Evolutionary conservation across 92 coral and sea anemone genomes (phyloP).

Genomic region (Epizoanthus illoricatus): DNA sequence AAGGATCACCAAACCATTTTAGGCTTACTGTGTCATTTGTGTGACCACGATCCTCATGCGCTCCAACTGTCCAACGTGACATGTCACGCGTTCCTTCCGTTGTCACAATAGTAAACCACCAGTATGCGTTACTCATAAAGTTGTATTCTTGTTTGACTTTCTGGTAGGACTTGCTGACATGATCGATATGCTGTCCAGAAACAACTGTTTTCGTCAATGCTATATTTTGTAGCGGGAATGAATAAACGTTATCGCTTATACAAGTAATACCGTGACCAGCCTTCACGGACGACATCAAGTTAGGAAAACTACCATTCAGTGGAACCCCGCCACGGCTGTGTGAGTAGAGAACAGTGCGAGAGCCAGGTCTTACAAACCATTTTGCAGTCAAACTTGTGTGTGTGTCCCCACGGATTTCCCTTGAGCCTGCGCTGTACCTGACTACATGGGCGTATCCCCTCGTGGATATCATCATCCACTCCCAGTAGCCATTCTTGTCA

Average conservation of each 20-base stretch:
- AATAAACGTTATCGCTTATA: constrained; percentile 35
- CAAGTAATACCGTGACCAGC: constrained; percentile 64
- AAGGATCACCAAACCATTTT: constrained; percentile 73
- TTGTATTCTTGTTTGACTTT: background rate
- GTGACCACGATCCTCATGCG: constrained; percentile 62
- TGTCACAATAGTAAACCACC: constrained; percentile 69
- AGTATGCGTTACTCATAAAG: constrained; percentile 51
- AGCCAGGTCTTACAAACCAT: constrained; percentile 54
- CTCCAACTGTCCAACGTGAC: constrained; percentile 57
- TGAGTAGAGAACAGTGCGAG: constrained; percentile 46
- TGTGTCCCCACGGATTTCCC: constrained; percentile 40
- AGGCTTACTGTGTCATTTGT: constrained; percentile 53
- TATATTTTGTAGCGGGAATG: constrained; percentile 63
- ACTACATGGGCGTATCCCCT: constrained; percentile 8
- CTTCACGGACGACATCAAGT: constrained; percentile 47
- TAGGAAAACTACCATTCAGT: constrained; percentile 41
- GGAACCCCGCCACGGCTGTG: constrained; percentile 42
- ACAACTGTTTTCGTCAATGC: constrained; percentile 22
- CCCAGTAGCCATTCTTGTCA: constrained; percentile 16
- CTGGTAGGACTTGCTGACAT: constrained; percentile 40
- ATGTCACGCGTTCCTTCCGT: constrained; percentile 66
- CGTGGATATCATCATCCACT: constrained; percentile 49
- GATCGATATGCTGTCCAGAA: constrained; percentile 48
- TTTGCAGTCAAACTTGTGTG: constrained; percentile 24
- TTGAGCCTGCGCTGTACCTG: constrained; percentile 72